phyloP scores from a whole-genome alignment of 2,797 vertebrate species.

The Halcyon chelicuti region DNA sequence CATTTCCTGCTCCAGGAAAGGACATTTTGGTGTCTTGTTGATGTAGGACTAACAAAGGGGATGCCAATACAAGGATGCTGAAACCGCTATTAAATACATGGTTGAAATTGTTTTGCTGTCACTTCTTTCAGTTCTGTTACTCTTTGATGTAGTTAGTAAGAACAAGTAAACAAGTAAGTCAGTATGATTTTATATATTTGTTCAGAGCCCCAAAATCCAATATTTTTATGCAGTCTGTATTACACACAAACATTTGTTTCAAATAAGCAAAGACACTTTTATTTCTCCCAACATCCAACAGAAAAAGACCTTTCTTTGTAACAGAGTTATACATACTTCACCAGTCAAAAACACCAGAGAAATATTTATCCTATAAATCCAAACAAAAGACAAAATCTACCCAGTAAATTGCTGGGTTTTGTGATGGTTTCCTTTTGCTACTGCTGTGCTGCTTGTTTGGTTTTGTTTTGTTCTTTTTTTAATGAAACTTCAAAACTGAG shows the following conservation, averaged over 20 bases:
- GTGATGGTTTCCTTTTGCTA: too few species aligned
- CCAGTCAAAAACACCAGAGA: neutral
- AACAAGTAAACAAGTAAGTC: neutral
- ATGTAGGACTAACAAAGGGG: neutral
- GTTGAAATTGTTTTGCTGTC: neutral
- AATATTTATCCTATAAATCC: neutral
- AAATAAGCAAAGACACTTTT: neutral
- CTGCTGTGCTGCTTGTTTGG: neutral
- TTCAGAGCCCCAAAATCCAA: neutral
- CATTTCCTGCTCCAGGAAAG: neutral
- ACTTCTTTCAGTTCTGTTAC: neutral
- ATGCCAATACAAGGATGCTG: neutral
- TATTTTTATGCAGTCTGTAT: neutral
- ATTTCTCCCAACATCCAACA: neutral
- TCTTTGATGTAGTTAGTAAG: neutral
- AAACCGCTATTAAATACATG: neutral
- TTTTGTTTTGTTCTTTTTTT: neutral
- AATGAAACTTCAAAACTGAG: neutral
- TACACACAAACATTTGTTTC: neutral
- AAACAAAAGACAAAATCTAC: neutral
- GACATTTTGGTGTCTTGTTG: neutral
- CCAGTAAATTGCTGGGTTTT: neutral
- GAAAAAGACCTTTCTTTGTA: neutral
- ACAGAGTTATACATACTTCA: neutral
- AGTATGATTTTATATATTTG: neutral